Percentiles rank a stretch among this genome's conserved stretches.
phyloP scores from a whole-genome alignment of 1,140 invertebrate genomes.

The Campodea augens region DNA sequence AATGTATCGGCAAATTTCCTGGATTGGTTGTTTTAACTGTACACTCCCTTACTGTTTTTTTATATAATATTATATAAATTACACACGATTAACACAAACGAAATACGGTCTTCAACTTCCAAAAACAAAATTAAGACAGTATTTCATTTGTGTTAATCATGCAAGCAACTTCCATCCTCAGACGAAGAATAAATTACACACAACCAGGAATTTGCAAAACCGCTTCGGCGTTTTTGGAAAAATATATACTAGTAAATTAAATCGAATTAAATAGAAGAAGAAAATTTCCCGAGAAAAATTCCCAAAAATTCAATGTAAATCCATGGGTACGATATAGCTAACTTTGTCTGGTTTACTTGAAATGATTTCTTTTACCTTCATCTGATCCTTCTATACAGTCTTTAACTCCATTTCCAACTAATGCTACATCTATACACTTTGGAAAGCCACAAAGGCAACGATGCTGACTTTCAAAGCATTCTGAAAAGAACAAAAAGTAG shows the following conservation, averaged over 20 bases:
- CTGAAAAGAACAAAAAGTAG: neutral
- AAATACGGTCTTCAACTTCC: no score
- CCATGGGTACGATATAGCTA: neutral
- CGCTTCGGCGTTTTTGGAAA: no score
- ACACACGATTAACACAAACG: no score
- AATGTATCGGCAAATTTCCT: no score
- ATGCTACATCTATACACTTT: conserved; percentile 16
- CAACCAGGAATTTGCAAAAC: no score
- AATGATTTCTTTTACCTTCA: conserved; percentile 16
- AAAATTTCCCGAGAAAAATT: neutral
- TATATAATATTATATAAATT: no score
- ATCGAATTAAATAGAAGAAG: neutral
- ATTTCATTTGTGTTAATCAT: no score
- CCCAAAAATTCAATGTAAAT: neutral
- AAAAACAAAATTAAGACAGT: no score
- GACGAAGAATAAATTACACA: no score
- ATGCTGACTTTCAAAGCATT: neutral
- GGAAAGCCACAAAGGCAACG: conserved; percentile 20
- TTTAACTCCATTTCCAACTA: conserved; percentile 19
- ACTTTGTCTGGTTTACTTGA: neutral
- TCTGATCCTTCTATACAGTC: conserved; percentile 22
- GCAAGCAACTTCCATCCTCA: no score
- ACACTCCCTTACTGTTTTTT: no score
- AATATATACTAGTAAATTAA: neutral
- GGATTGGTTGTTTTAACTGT: no score